Conservation (phyloP, 2,888 invertebrate genomes). For the Limulus polyphemus region DNA sequence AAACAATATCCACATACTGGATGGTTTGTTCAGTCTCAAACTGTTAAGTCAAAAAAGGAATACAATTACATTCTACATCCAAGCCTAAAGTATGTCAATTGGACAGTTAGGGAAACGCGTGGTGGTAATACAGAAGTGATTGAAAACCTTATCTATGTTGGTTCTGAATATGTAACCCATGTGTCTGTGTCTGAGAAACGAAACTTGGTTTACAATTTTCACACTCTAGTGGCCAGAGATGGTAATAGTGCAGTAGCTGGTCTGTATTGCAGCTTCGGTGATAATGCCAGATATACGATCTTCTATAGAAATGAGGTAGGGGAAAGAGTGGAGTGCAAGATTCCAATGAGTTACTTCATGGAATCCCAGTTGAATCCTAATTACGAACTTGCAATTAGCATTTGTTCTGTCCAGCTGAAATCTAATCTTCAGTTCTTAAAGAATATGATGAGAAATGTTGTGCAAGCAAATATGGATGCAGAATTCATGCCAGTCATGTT, state of each 20-base stretch:
- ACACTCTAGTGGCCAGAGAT: constrained; percentile 58
- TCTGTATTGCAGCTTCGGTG: constrained; percentile 64
- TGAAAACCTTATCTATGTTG: constrained; percentile 60
- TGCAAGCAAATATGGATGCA: constrained; percentile 42
- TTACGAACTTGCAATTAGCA: constrained; percentile 39
- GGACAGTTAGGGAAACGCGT: constrained; percentile 63
- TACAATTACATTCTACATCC: constrained; percentile 63
- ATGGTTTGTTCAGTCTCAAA: constrained; percentile 49
- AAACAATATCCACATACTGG: constrained; percentile 73
- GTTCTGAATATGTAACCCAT: constrained; percentile 46
- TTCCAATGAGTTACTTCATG: constrained; percentile 57
- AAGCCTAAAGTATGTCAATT: constrained; percentile 61
- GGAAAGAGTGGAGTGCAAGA: constrained; percentile 53
- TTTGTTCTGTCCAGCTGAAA: constrained; percentile 61
- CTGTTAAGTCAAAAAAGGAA: constrained; percentile 60
- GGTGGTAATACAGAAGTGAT: constrained; percentile 30
- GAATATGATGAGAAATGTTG: constrained; percentile 46
- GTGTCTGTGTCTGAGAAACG: constrained; percentile 77
- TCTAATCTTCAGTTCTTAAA: constrained; percentile 51
- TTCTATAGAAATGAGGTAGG: constrained; percentile 58
- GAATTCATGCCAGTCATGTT: constrained; percentile 61
- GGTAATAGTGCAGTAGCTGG: constrained; percentile 73
- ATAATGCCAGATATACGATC: constrained; percentile 48
- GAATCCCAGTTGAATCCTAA: constrained; percentile 28
- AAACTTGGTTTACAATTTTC: constrained; percentile 69